A percentile compares a stretch with the other conserved stretches of the same genome.
These are phyloP conservation scores for Otis tarda DNA, from an alignment of 2,113 vertebrate genomes.

Conservation along the genomic window DNA sequence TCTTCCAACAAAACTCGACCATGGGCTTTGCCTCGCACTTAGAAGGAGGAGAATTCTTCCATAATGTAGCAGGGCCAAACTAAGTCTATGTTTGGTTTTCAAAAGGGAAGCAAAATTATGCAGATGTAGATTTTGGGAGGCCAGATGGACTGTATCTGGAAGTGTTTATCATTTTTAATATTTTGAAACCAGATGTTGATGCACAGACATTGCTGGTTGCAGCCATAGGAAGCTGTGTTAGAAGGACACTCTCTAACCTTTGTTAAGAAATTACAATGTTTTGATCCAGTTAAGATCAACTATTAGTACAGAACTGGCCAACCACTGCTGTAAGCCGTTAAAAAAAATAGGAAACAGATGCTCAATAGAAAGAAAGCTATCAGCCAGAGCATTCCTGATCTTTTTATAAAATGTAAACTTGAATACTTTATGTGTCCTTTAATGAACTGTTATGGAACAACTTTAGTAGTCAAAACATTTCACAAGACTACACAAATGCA, in stretches of 20 bases:
- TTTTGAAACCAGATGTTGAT: conserved; percentile 81
- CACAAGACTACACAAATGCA: conserved; percentile 70
- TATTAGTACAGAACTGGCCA: conserved; percentile 74
- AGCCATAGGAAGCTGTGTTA: conserved; percentile 73
- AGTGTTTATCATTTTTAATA: conserved; percentile 82
- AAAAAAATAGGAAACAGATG: conserved; percentile 84
- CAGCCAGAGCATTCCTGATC: conserved; percentile 78
- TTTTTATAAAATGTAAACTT: conserved; percentile 82
- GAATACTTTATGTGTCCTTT: conserved; percentile 80
- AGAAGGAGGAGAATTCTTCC: conserved; percentile 21
- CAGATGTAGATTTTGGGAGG: conserved; percentile 59
- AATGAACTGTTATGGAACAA: conserved; percentile 80
- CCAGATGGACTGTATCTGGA: conserved; percentile 76
- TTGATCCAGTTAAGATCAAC: conserved; percentile 77
- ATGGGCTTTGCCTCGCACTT: neutral
- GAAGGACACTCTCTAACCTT: conserved; percentile 73
- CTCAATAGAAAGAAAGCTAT: conserved; percentile 71
- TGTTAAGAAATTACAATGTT: conserved; percentile 76
- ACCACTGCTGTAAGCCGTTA: conserved; percentile 68
- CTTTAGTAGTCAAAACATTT: conserved; percentile 82
- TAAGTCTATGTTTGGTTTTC: conserved; percentile 53
- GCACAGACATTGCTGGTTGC: conserved; percentile 60
- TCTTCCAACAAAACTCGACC: neutral
- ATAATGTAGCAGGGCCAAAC: conserved; percentile 24
- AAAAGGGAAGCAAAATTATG: conserved; percentile 71